Percentiles rank a stretch among this genome's conserved stretches.
phyloP scores from a whole-genome alignment of 2,113 vertebrate species.

The Anhinga rufa region DNA sequence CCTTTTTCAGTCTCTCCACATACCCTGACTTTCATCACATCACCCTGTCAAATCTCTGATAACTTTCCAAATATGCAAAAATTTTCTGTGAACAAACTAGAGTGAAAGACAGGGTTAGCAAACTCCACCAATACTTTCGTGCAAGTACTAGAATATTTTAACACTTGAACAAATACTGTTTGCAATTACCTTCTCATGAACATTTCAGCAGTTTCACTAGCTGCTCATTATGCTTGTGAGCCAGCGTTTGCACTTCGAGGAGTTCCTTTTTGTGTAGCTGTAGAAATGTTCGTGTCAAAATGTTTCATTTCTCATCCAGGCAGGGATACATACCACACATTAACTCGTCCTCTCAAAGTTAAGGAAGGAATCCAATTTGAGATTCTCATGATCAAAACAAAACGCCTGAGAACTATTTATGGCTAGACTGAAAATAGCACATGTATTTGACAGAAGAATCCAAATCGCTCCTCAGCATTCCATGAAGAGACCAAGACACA shows the following conservation, averaged over 20 bases:
- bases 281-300: constrained; percentile 40
- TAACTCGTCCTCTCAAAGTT: background rate
- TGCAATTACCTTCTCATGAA: constrained; percentile 11
- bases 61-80: constrained; percentile 15
- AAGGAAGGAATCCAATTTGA: constrained; percentile 21
- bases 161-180: background rate
- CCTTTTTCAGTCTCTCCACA: background rate
- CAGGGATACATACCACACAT: background rate
- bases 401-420: background rate
- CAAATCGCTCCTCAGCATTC: background rate
- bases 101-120: constrained; percentile 13
- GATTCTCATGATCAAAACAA: constrained; percentile 13
- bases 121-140: background rate
- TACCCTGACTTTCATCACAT: background rate
- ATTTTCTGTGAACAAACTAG: background rate
- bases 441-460: background rate
- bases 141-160: background rate
- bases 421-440: background rate
- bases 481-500: background rate
- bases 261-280: background rate
- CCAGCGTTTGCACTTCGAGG: background rate
- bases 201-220: background rate
- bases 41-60: background rate
- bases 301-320: constrained; percentile 25
- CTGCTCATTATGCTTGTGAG: background rate